Conservation (phyloP, 2,113 vertebrate genomes). For the Pluvialis apricaria region DNA sequence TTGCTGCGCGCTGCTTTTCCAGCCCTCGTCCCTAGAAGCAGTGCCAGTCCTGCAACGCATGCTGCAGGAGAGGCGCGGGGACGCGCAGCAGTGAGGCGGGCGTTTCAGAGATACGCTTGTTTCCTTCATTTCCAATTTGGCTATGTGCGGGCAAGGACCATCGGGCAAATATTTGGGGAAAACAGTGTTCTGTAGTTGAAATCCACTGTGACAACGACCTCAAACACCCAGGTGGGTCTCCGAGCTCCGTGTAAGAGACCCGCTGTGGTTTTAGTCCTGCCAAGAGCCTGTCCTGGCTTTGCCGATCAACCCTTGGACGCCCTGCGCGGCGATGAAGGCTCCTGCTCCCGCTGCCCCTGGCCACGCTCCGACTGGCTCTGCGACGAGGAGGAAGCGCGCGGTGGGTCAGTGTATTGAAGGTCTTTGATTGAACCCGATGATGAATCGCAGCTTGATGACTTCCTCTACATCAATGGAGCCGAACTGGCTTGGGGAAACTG, state of each 20-base stretch:
- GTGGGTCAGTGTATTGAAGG: conserved; percentile 7
- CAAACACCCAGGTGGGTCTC: neutral
- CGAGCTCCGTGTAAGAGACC: rapidly evolving
- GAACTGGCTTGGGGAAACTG: conserved; percentile 65
- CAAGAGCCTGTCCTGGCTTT: neutral
- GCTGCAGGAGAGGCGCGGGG: neutral
- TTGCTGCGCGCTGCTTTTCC: neutral
- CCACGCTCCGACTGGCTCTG: neutral
- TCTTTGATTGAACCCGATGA: conserved; percentile 14
- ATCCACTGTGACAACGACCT: rapidly evolving
- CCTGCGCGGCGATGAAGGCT: rapidly evolving
- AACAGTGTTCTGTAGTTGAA: rapidly evolving
- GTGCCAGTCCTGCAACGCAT: neutral
- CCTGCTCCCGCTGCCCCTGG: neutral
- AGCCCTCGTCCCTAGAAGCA: neutral
- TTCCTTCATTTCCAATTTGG: neutral
- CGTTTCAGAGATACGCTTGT: no score
- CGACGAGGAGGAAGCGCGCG: neutral
- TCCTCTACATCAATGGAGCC: conserved; percentile 56
- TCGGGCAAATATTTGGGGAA: neutral
- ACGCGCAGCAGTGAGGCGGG: neutral
- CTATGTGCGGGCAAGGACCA: rapidly evolving
- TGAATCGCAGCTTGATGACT: conserved; percentile 64
- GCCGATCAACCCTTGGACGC: rapidly evolving
- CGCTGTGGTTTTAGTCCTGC: neutral